Base-by-base conservation (phyloP, 2,797 vertebrate species). In the Phrynocephalus vlangalii region DNA sequence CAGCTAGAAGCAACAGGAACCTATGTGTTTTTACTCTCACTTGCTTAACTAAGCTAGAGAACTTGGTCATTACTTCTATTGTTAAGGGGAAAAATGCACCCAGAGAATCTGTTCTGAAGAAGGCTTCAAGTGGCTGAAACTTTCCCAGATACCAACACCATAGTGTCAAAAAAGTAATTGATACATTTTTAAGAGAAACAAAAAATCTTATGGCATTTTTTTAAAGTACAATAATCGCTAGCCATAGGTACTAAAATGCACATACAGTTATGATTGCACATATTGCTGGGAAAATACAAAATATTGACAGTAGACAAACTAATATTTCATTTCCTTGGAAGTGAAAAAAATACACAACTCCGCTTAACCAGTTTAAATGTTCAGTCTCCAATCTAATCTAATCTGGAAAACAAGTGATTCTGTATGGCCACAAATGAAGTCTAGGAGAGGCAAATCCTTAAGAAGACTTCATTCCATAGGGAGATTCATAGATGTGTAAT, bases 361-460 rank as follows among this genome's bases (percentile, higher is more conserved):
- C 52, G 28, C 24, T 13, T 52, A 44, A 75, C 30, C 30, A 2
- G 7, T 33, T 5, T 0, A 15, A 38, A 3, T 2, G 1, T 18
- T 63, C 71, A 60, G 0, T 7, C 48, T 15, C 52, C 52, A 56
- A 50, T 18, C 30, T 63, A 48, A 16, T 63, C 13, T 75, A 60
- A 33, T 84, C 16, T 63, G 72, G 38, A 84, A 75, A 44, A 60
- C 44, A 78, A 79, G 28, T 85, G 60, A 44, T 44, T 85, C 30
- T n/a, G 5, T 79, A 28, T 52, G n/a, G 63, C 50, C 28, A 68
- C 63, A 84, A 84, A 71, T 16, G 44, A 82, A 67, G 66, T 67
- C 60, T 77, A 67, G 66, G 71, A 86, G n/a, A 68, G 71, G 11
- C 67, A 86, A 79, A 79, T 70, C n/a, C 20, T 83, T 71, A 33